A percentile compares a stretch with the other conserved stretches of the same genome.
phyloP scores from a whole-genome alignment of 2,888 invertebrate species.

The Tetramorium bicarinatum region DNA sequence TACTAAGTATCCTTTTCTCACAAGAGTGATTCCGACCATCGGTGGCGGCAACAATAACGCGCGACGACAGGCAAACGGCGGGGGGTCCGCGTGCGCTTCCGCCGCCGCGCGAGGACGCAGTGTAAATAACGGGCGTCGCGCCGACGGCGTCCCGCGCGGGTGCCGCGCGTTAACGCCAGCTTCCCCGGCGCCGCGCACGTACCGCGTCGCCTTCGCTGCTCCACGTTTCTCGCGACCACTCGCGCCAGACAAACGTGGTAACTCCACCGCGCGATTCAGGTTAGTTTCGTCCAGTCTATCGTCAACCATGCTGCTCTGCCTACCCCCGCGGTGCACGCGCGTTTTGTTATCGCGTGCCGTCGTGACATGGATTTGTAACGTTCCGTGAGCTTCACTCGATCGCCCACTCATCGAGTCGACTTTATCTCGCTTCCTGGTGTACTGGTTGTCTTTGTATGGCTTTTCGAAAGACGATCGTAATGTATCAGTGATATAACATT shows the following conservation, averaged over 20 bases:
- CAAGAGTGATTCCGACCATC: conserved; percentile 56
- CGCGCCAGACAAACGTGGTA: not conserved
- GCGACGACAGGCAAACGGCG: not conserved
- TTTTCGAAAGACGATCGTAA: not conserved
- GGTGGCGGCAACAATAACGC: not conserved
- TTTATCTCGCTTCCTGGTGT: not conserved
- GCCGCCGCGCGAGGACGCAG: conserved; percentile 35
- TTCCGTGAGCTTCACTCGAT: not conserved
- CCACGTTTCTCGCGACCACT: conserved; percentile 20
- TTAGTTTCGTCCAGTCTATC: conserved; percentile 78
- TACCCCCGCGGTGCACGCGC: not conserved
- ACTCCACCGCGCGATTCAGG: conserved; percentile 74
- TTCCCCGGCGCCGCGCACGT: conserved; percentile 17
- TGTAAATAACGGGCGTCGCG: conserved; percentile 71
- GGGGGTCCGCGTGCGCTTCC: not conserved
- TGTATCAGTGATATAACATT: not conserved
- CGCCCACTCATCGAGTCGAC: too few relatives aligned
- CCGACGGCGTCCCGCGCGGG: conserved; percentile 19
- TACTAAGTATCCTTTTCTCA: conserved; percentile 92
- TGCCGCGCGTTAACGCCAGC: conserved; percentile 14
- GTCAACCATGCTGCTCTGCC: conserved; percentile 71
- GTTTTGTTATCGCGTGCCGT: conserved; percentile 50
- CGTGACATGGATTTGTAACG: not conserved
- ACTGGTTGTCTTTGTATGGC: not conserved
- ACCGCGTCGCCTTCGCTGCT: conserved; percentile 24